Percentiles rank a stretch among this genome's conserved stretches.
phyloP scores from a whole-genome alignment of 2,113 vertebrate genomes.

The Microcebus ravelobensis region DNA sequence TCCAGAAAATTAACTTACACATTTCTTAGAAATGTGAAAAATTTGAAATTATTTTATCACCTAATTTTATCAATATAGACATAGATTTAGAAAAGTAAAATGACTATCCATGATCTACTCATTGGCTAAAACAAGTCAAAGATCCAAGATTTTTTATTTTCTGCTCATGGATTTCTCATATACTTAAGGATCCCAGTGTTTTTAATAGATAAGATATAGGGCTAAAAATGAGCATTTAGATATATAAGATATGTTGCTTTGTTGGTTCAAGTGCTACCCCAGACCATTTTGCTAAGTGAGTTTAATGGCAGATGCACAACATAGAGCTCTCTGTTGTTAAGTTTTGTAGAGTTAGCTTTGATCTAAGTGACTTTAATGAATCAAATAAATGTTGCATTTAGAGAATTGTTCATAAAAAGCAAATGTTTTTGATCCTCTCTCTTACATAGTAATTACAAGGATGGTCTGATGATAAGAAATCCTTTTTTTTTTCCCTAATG shows the following conservation, averaged over 20 bases:
- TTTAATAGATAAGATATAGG: neutral
- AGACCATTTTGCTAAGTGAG: neutral
- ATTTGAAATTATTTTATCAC: neutral
- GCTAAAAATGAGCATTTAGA: neutral
- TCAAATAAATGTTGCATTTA: neutral
- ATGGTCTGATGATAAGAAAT: neutral
- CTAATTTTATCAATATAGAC: neutral
- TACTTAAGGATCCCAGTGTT: neutral
- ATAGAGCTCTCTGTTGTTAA: rapidly evolving
- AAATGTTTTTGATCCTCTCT: neutral
- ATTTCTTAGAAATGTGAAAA: neutral
- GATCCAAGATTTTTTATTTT: neutral
- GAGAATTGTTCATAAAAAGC: neutral
- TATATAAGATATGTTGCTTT: neutral
- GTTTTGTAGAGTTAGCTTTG: neutral
- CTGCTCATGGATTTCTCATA: neutral
- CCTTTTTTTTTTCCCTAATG: neutral
- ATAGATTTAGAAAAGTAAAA: neutral
- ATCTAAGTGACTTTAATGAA: slow-evolving; percentile 38
- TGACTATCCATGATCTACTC: neutral
- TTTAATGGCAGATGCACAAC: neutral
- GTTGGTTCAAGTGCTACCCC: neutral
- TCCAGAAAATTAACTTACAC: too few species aligned
- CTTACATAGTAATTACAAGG: neutral
- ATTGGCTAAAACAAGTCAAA: neutral